Base-by-base conservation (phyloP, 1,140 invertebrate genomes). In the Cherax destructor region DNA sequence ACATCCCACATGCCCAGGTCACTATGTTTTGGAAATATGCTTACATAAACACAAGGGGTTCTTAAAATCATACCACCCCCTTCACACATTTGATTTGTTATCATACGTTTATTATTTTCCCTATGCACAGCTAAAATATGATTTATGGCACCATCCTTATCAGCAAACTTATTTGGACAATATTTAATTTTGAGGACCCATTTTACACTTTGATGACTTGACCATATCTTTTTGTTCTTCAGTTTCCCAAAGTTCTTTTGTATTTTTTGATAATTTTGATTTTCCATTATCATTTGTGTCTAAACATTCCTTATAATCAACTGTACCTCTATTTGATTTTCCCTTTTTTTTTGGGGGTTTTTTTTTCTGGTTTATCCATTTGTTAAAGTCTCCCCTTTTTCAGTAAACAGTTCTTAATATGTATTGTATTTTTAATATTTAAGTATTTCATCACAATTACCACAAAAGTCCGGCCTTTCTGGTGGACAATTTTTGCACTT, bases 381-480 rank as follows among this genome's bases (percentile, higher is more conserved):
- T 69, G 21, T 69, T 69, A 4, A 18, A 69, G 21, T 69, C 21
- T 69, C 65, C 30, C 5, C 52, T 11, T 30, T n/a, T 83, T 61
- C 13, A 21, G 6, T 30, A 9, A 6, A 52, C 86, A 88, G 41
- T 69, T 24, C n/a, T 49, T 80, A 18, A 41, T 41, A 80, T 90
- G 88, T 5, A 49, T 78, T 83, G 49, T 90, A 90, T 30, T 76
- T 10, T 84, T 30, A 41, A 77, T 61, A 69, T 72, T 90, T n/a
- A 21, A 90, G 76, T 10, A 90, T 41, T 3, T 18, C 50, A 50
- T 78, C 74, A 61, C 88, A 90, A 30, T 76, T 90, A 21, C 56
- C 72, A 69, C 81, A 90, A n/a, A n/a, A n/a, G n/a, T n/a, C 72
- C 49, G 80, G 83, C 61, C 83, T 85, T 24, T 91, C 88, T 49